Evolutionary conservation across 2,113 vertebrate species (phyloP).

Genomic region (Phrynosoma blainvillii): DNA sequence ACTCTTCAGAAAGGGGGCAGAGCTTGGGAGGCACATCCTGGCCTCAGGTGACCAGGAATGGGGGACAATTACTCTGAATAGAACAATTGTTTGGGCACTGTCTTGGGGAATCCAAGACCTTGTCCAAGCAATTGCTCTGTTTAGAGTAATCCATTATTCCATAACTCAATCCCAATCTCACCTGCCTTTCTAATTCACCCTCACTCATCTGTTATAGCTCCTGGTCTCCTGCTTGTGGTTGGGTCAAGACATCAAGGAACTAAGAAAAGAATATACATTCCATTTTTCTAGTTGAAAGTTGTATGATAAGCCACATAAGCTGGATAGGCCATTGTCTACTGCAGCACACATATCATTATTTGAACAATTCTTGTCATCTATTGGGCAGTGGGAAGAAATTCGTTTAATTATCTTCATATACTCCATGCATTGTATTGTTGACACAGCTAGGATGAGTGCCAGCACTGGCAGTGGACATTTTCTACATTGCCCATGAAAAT

Average conservation of each 20-base stretch:
- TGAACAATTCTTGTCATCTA: background rate
- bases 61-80: too few relatives aligned
- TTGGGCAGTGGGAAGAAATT: fast-evolving
- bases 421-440: background rate
- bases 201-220: background rate
- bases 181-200: background rate
- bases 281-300: background rate
- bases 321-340: background rate
- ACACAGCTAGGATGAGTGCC: background rate
- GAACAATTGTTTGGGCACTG: too few relatives aligned
- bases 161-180: background rate
- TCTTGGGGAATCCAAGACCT: background rate
- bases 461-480: background rate
- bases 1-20: background rate
- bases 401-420: background rate
- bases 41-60: background rate
- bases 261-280: background rate
- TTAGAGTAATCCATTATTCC: background rate
- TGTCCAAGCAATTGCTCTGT: background rate
- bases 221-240: background rate
- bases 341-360: background rate
- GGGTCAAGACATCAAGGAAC: background rate
- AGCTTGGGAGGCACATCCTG: background rate
- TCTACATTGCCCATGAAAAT: background rate
- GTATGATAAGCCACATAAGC: background rate